phyloP scores from a whole-genome alignment of 2,113 vertebrate genomes.

The Strigops habroptila region DNA sequence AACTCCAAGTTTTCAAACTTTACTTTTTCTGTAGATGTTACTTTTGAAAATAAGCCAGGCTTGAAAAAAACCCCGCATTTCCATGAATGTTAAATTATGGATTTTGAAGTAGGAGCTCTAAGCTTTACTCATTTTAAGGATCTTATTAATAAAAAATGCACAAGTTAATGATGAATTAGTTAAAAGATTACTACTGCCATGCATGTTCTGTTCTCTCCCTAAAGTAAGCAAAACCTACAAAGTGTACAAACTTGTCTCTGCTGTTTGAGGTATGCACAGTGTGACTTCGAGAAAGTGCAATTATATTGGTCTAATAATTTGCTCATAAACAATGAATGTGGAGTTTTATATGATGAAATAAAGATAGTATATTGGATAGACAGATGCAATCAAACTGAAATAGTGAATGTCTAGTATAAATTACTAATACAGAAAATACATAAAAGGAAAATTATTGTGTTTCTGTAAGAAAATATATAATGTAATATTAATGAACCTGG shows the following conservation, averaged over 20 bases:
- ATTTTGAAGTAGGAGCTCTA: neutral
- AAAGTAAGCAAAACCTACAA: neutral
- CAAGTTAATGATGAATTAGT: conserved; percentile 9
- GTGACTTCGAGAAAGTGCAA: neutral
- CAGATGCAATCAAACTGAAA: neutral
- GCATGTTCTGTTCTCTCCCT: neutral
- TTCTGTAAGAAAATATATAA: neutral
- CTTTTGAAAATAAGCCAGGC: neutral
- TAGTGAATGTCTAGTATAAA: neutral
- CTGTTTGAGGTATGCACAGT: neutral
- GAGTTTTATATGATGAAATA: neutral
- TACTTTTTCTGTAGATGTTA: neutral
- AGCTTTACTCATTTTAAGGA: neutral
- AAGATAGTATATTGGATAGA: neutral
- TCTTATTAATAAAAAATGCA: neutral
- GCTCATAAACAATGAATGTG: neutral
- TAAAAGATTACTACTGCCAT: neutral
- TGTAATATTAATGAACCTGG: neutral
- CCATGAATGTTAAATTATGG: neutral
- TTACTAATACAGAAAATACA: neutral
- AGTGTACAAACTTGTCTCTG: neutral
- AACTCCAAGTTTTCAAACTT: neutral
- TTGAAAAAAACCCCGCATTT: neutral
- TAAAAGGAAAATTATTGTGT: neutral
- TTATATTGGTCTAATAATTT: neutral